phyloP scores from a whole-genome alignment of 2,113 vertebrate species.

The Chrysemys picta region DNA sequence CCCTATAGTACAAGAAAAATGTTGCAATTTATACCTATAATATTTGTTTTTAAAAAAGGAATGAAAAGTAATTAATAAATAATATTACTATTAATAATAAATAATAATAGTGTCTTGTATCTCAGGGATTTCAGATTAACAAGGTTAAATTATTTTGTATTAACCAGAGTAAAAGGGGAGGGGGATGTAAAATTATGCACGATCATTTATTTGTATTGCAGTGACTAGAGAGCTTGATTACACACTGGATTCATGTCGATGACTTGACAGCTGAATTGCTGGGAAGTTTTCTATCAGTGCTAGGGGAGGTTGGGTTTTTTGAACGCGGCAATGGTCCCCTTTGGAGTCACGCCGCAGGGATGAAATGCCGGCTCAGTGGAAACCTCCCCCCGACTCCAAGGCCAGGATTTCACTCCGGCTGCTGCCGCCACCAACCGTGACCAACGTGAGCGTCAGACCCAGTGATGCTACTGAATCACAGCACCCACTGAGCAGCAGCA shows the following conservation, averaged over 20 bases:
- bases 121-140: not conserved
- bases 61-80: not conserved
- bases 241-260: fast-evolving
- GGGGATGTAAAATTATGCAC: not conserved
- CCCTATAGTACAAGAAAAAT: not conserved
- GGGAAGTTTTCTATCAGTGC: not conserved
- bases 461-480: fast-evolving
- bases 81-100: no score
- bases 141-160: not conserved
- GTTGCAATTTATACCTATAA: not conserved
- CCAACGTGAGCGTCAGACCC: no score
- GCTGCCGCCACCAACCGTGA: fast-evolving
- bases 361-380: not conserved
- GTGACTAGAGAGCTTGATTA: fast-evolving
- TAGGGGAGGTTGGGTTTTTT: fast-evolving
- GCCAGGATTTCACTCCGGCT: fast-evolving
- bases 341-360: not conserved
- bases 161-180: fast-evolving
- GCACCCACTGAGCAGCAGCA: fast-evolving
- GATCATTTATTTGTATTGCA: fast-evolving
- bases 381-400: not conserved
- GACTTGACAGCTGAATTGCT: not conserved
- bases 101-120: not conserved
- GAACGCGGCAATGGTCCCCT: fast-evolving
- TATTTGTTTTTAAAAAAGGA: fast-evolving